Base-by-base conservation (phyloP, 1,140 invertebrate species). In the Sitophilus oryzae region DNA sequence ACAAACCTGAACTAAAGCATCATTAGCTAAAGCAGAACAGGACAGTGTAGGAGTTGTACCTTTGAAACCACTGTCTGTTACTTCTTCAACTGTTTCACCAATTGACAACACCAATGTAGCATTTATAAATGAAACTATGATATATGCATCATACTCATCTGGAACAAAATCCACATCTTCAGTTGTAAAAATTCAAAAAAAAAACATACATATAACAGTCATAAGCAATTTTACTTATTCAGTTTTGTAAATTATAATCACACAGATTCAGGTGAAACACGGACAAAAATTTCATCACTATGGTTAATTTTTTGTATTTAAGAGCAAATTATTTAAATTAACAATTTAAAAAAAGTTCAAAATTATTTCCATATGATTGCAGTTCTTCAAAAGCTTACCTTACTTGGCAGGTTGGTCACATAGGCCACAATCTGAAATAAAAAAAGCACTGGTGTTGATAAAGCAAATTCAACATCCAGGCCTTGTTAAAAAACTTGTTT, bases 81-180 rank as follows among this genome's bases (percentile, higher is more conserved):
- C 96, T 89, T 99, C 97, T 75, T 99, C 97, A 23, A 99, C 97
- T 58, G 96, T 99, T 75, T 99, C 97, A 59, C 97, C 97, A 73
- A 99, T 99, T 59, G 93, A 97, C 60, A 99, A 80, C 52, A 99
- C 96, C 60, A 99, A 81, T 20, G 97, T 99, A 53, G 97, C 97
- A 77, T 99, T 99, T 34, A 98, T 89, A 85, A 99, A 99, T 37
- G 96, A 99, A 58, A 99, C 97, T 73, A 99, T 96, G 79, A 99
- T 99, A 78, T 99, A 99, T 37, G 96, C 92, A 84, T 99, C 97
- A 82, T 82, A 98, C 72, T 95, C 89, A 78, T 97, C 94, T 96
- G 83, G 58, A 66, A 66, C 65, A 66, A 65, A 49, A 35, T 11
- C 25, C 25, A 5, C n/a, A n/a, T n/a, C n/a, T n/a, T n/a, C n/a